Conservation (phyloP, 2,113 vertebrate species). For the Hypanus sabinus region DNA sequence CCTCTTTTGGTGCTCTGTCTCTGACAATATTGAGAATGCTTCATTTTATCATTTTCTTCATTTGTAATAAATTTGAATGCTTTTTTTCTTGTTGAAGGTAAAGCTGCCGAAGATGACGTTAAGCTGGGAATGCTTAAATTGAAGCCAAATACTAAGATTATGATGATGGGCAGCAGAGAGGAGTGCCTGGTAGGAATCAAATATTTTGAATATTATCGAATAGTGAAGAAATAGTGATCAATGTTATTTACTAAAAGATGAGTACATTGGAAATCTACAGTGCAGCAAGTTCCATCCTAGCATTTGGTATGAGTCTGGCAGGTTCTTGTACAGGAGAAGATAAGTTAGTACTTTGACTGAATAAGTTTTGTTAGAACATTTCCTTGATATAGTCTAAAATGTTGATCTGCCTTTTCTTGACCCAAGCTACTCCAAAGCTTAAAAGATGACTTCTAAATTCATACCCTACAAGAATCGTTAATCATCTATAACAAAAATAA, state of each 20-base stretch:
- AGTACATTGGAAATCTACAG: background rate
- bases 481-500: background rate
- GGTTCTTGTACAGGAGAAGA: background rate
- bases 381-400: background rate
- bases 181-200: conserved; percentile 78
- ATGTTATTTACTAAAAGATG: background rate
- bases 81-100: conserved; percentile 59
- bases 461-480: background rate
- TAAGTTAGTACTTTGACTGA: background rate
- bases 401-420: background rate
- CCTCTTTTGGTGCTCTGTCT: too few relatives aligned
- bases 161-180: conserved; percentile 99
- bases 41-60: background rate
- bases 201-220: background rate
- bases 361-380: background rate
- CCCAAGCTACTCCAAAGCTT: background rate
- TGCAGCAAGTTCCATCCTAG: background rate
- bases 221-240: background rate
- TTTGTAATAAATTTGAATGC: conserved; percentile 1
- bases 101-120: conserved; percentile 87
- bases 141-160: conserved; percentile 98
- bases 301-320: background rate
- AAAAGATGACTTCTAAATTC: background rate
- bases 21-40: background rate
- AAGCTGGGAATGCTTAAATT: conserved; percentile 91